Conservation (phyloP, 2,797 vertebrate genomes). For the Tapera naevia region DNA sequence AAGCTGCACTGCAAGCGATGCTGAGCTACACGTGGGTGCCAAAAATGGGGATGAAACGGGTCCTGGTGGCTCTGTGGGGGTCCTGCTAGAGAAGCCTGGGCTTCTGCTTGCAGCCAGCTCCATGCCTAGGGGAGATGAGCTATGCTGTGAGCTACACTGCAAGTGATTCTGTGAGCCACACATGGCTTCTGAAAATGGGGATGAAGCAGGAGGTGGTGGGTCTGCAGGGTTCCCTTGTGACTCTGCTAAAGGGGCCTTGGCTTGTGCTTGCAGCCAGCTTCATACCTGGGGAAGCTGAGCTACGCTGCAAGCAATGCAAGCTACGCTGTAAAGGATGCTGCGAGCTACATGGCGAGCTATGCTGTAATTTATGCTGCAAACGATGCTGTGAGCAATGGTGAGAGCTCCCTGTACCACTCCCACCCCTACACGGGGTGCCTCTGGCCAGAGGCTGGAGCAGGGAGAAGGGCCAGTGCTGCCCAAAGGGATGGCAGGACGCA, state of each 20-base stretch:
- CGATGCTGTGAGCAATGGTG: neutral
- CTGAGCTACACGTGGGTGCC: too few relatives aligned
- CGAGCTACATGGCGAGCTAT: neutral
- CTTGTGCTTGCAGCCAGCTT: neutral
- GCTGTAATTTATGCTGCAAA: neutral
- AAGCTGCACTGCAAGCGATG: too few relatives aligned
- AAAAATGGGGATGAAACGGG: too few relatives aligned
- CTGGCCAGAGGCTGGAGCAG: neutral
- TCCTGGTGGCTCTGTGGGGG: too few relatives aligned
- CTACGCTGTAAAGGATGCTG: neutral
- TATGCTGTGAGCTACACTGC: too few relatives aligned
- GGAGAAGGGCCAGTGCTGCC: neutral
- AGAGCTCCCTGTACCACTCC: fast-evolving
- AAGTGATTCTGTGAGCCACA: too few relatives aligned
- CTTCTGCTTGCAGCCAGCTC: too few relatives aligned
- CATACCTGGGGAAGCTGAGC: neutral
- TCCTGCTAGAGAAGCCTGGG: too few relatives aligned
- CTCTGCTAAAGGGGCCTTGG: neutral
- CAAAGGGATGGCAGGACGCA: neutral
- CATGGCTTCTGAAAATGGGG: neutral
- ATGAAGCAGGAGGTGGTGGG: neutral
- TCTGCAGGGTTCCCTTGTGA: fast-evolving
- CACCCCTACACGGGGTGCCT: neutral
- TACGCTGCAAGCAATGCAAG: neutral
- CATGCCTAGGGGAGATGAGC: too few relatives aligned